Conservation (phyloP, 2,113 vertebrate species). For the Percina caprodes region DNA sequence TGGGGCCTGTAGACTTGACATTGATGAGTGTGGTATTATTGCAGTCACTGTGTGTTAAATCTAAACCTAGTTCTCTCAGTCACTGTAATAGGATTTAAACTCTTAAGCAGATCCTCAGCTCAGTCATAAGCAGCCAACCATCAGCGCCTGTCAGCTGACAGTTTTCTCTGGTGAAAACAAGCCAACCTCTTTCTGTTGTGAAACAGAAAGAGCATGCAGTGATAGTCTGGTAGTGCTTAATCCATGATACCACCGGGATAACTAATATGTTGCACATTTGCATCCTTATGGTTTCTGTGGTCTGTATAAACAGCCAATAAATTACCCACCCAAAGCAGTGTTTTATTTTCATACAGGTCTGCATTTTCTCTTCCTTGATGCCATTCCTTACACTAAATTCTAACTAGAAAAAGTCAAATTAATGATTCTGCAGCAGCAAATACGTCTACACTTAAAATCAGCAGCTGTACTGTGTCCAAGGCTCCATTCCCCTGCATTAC, state of each 20-base stretch:
- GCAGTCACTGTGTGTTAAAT: constrained; percentile 6
- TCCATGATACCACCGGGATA: neutral
- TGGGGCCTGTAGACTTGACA: neutral
- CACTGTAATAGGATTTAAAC: constrained; percentile 47
- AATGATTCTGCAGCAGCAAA: neutral
- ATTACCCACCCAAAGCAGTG: neutral
- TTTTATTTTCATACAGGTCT: neutral
- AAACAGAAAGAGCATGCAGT: neutral
- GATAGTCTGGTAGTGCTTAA: neutral
- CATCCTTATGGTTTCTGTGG: constrained; percentile 24
- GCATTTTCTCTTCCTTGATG: constrained; percentile 14
- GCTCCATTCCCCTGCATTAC: neutral
- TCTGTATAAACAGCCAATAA: neutral
- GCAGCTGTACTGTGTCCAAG: neutral
- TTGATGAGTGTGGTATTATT: neutral
- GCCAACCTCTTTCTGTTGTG: neutral
- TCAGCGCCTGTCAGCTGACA: neutral
- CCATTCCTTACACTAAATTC: neutral
- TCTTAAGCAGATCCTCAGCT: constrained; percentile 8
- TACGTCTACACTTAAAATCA: neutral
- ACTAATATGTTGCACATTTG: constrained; percentile 5
- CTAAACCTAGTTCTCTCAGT: neutral
- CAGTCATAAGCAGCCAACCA: constrained; percentile 10
- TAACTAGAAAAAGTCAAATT: neutral
- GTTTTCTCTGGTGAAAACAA: neutral